phyloP scores from a whole-genome alignment of 2,888 invertebrate species.

The Nycteola revayana region DNA sequence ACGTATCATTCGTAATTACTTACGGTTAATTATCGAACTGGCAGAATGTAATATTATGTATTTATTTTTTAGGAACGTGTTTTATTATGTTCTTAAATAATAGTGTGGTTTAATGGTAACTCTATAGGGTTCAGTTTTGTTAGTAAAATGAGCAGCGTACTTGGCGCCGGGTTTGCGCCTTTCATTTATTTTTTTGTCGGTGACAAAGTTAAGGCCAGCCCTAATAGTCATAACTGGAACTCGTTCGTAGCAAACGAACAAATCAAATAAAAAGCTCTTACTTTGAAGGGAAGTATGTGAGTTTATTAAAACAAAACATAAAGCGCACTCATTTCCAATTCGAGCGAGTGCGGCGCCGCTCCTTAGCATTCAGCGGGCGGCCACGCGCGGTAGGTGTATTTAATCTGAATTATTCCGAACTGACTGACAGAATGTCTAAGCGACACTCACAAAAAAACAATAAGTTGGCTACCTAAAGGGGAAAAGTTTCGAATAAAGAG shows the following conservation, averaged over 20 bases:
- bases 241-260: constrained; percentile 22
- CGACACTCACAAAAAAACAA: constrained; percentile 57
- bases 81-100: too few relatives aligned
- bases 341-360: constrained; percentile 54
- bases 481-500: constrained; percentile 60
- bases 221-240: constrained; percentile 31
- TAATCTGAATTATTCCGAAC: constrained; percentile 75
- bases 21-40: too few relatives aligned
- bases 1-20: too few relatives aligned
- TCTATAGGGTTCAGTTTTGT: too few relatives aligned
- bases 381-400: constrained; percentile 71
- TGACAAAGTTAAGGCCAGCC: constrained; percentile 23
- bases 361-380: constrained; percentile 64
- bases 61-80: too few relatives aligned
- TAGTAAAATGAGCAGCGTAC: too few relatives aligned
- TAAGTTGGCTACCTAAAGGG: constrained; percentile 56
- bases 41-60: too few relatives aligned
- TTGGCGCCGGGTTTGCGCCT: too few relatives aligned
- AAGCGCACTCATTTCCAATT: constrained; percentile 69
- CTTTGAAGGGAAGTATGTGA: constrained; percentile 68
- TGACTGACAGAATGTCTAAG: constrained; percentile 73
- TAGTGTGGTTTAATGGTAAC: too few relatives aligned
- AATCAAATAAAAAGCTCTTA: constrained; percentile 69
- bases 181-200: constrained; percentile 19
- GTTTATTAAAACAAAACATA: constrained; percentile 75